Conservation (phyloP, 2,113 vertebrate species). For the Coryphaenoides rupestris region DNA sequence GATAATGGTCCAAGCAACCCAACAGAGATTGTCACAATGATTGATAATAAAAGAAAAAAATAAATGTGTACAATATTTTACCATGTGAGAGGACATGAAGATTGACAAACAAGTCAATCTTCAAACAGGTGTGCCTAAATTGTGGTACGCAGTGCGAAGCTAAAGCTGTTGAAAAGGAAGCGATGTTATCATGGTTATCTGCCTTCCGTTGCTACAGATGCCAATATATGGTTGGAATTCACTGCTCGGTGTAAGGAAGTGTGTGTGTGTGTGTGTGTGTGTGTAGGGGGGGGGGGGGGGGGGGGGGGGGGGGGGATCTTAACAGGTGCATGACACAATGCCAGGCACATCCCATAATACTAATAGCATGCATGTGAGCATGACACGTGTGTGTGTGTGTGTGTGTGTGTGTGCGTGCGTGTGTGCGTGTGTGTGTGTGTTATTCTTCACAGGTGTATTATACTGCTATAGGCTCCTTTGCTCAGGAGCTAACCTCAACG, state of each 20-base stretch:
- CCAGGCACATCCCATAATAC: background rate
- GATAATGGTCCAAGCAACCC: too few species aligned
- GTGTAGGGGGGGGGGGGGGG: too few species aligned
- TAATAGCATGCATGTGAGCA: background rate
- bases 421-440: background rate
- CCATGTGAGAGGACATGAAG: too few species aligned
- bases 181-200: slow-evolving; percentile 58
- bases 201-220: slow-evolving; percentile 44
- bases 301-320: background rate
- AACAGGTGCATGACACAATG: slow-evolving; percentile 50
- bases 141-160: slow-evolving; percentile 57
- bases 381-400: background rate
- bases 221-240: slow-evolving; percentile 22
- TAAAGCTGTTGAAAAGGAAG: slow-evolving; percentile 53
- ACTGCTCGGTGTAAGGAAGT: slow-evolving; percentile 12
- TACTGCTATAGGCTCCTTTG: slow-evolving; percentile 48
- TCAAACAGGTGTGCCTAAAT: slow-evolving; percentile 52
- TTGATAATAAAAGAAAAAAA: too few species aligned
- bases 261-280: too few species aligned
- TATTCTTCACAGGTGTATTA: slow-evolving; percentile 55
- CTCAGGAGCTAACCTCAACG: slow-evolving; percentile 52
- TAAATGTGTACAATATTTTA: too few species aligned
- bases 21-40: too few species aligned
- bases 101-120: too few species aligned
- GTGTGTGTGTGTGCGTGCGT: background rate